These are phyloP conservation scores for Drosophila hamatofila DNA, from an alignment of 2,888 invertebrate species.

Conservation along the genomic window DNA sequence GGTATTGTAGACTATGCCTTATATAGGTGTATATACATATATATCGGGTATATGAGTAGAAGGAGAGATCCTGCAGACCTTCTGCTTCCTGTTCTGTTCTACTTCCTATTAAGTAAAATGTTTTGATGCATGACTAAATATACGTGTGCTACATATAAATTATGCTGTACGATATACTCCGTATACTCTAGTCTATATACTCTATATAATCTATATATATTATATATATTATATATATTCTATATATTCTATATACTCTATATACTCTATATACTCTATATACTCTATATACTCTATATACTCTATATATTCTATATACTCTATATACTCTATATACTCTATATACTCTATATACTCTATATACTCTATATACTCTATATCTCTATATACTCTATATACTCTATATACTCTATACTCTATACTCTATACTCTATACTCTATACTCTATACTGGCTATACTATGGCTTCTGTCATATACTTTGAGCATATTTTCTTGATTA, in stretches of 20 bases:
- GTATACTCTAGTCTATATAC: conserved; percentile 3
- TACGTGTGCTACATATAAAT: too few species aligned
- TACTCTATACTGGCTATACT: not conserved
- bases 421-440: not conserved
- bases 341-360: too few species aligned
- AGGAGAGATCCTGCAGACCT: not conserved
- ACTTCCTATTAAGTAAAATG: too few species aligned
- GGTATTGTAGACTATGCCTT: too few species aligned
- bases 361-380: conserved; percentile 5
- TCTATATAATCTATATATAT: too few species aligned
- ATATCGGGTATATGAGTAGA: not conserved
- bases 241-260: not conserved
- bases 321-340: not conserved
- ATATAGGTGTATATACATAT: too few species aligned
- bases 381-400: conserved; percentile 3
- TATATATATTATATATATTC: not conserved
- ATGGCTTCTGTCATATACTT: not conserved
- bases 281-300: not conserved
- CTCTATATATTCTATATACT: conserved; percentile 1
- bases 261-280: not conserved
- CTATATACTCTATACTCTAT: not conserved
- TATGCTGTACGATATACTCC: too few species aligned
- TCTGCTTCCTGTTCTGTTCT: not conserved
- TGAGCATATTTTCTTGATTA: conserved; percentile 2
- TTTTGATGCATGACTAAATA: too few species aligned